A percentile compares a stretch with the other conserved stretches of the same genome.
These are phyloP conservation scores for Calephelis nemesis DNA, from an alignment of 1,140 invertebrate genomes.

Conservation along the genomic window DNA sequence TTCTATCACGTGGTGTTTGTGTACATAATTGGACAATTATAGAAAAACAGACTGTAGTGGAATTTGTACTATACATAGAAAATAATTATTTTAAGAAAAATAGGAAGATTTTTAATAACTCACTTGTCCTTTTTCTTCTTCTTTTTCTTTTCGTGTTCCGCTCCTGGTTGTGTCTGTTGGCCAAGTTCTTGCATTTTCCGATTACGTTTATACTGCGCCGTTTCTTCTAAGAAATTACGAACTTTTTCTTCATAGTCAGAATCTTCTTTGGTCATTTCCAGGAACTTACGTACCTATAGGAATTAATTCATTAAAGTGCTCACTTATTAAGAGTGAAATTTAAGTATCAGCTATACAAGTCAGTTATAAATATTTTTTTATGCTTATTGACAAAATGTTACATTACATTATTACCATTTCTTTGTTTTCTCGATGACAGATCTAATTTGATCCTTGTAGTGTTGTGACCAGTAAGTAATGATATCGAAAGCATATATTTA, in stretches of 20 bases:
- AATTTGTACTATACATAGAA: too few species aligned
- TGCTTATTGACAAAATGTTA: too few species aligned
- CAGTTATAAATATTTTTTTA: too few species aligned
- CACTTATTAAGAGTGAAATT: background rate
- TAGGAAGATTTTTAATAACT: constrained; percentile 28
- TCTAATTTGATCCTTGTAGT: too few species aligned
- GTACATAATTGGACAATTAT: too few species aligned
- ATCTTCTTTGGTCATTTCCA: constrained; percentile 89
- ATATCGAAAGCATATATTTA: too few species aligned
- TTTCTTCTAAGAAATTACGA: constrained; percentile 89
- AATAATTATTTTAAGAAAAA: too few species aligned
- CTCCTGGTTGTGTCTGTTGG: constrained; percentile 75
- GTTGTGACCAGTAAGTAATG: too few species aligned
- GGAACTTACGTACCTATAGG: constrained; percentile 84
- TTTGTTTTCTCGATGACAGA: too few species aligned
- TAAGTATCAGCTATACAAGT: background rate
- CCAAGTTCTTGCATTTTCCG: constrained; percentile 81
- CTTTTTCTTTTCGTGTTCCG: constrained; percentile 86
- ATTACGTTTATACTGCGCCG: constrained; percentile 88
- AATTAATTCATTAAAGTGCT: background rate
- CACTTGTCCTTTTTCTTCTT: constrained; percentile 83
- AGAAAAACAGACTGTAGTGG: too few species aligned
- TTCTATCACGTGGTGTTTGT: too few species aligned
- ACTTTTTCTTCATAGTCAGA: constrained; percentile 92
- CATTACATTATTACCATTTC: too few species aligned